Conservation (phyloP, 2,888 invertebrate species). For the Congeria kusceri region DNA sequence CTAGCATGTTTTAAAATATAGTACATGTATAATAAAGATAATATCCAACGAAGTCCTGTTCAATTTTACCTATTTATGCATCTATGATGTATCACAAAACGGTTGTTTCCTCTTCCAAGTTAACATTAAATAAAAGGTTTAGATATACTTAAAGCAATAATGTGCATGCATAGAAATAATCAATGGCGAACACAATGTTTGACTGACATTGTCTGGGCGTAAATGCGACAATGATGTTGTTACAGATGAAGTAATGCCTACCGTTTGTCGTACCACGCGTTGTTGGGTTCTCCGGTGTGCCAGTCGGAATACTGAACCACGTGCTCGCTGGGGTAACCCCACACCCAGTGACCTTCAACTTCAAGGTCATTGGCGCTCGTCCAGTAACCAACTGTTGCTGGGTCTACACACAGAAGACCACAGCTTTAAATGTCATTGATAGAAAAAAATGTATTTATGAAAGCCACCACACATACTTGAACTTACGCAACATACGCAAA, state of each 20-base stretch:
- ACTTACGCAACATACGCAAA: neutral
- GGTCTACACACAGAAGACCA: constrained; percentile 19
- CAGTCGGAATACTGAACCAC: constrained; percentile 27
- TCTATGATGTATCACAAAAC: too few species aligned
- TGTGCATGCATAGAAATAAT: too few species aligned
- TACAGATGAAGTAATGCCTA: neutral
- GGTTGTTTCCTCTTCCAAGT: too few species aligned
- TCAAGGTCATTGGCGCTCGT: constrained; percentile 49
- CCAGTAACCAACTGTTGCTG: constrained; percentile 45
- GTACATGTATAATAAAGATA: too few species aligned
- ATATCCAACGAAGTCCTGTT: too few species aligned
- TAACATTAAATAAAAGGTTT: too few species aligned
- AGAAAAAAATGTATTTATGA: neutral
- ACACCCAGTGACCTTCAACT: constrained; percentile 45
- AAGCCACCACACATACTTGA: neutral
- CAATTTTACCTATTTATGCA: too few species aligned
- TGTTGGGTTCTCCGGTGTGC: constrained; percentile 47
- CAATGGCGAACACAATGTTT: too few species aligned
- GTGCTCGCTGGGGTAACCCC: constrained; percentile 27
- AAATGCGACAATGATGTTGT: too few species aligned
- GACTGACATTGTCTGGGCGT: too few species aligned
- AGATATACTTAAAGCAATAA: too few species aligned
- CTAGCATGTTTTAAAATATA: too few species aligned
- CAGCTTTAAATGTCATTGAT: neutral
- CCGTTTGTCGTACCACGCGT: constrained; percentile 37